Base-by-base conservation (phyloP, 2,888 invertebrate species). In the Dryomyza anilis region DNA sequence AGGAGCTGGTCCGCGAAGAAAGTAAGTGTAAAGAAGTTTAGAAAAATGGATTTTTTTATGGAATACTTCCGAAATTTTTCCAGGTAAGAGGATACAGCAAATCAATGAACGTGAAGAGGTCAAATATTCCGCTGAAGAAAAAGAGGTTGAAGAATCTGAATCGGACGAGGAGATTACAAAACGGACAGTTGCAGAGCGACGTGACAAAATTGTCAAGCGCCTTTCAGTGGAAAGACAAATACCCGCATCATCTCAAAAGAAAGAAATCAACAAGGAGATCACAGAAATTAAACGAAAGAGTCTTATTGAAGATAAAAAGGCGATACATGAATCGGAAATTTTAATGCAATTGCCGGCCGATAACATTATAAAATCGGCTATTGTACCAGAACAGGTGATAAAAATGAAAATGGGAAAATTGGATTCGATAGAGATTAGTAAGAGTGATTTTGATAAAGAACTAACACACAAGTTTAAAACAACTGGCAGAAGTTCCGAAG, bases 81-180 rank as follows among this genome's bases (percentile, higher is more conserved):
- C 55, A 84, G 84, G 81, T 71, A 77, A 81, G 68, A 75, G 80
- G 62, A 79, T 82, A 63, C 81, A 83, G 73, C 81, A 83, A 72
- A 79, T 84, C 48, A 81, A 84, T 56, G 87, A 87, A 74, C 83
- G 83, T 68, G 90, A 90, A 73, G 91, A 92, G 81, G 86, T 87
- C 30, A 92, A 93, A 80, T 92, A 92, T 78, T 90, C 90, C 0
- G 92, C 91, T 0, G 92, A 93, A 83, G 92, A 92, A 73, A 92
- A 93, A 77, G 88, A 87, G 66, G 85, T 90, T 4, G 85, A 89
- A 64, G 89, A 90, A 55, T 88, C 85, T 2, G 86, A 87, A 69
- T 84, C 84, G 6, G 86, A 89, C 69, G 89, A 88, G 76, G 90
- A 90, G 70, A 84, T 85, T 56, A 86, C 88, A 23, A 90, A 90